Evolutionary conservation across 2,113 vertebrate genomes (phyloP).

Genomic region (Lophius piscatorius): DNA sequence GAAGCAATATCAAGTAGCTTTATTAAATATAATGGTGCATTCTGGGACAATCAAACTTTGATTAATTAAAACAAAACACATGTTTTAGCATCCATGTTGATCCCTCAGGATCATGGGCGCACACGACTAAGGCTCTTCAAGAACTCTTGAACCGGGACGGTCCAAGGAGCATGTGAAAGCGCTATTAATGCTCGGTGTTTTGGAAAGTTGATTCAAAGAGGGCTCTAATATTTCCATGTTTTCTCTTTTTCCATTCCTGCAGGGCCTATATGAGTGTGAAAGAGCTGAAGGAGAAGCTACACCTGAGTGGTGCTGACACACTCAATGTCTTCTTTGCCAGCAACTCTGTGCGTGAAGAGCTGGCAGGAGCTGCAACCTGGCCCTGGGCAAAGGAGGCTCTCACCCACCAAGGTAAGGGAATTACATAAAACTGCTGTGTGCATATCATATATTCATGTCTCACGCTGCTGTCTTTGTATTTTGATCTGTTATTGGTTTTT

Average conservation of each 20-base stretch:
- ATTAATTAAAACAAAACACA: no score
- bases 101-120: no score
- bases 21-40: no score
- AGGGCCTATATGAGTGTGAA: conserved; percentile 97
- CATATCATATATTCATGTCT: background rate
- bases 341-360: conserved; percentile 89
- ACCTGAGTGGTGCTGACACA: conserved; percentile 87
- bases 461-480: background rate
- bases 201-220: background rate
- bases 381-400: conserved; percentile 97
- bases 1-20: no score
- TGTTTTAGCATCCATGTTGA: no score
- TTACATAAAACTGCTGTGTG: background rate
- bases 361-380: conserved; percentile 96
- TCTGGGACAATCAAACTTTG: no score
- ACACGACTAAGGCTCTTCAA: no score
- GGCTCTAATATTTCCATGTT: background rate
- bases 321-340: conserved; percentile 96
- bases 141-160: no score
- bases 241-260: conserved; percentile 29
- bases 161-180: no score
- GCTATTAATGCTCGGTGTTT: no score
- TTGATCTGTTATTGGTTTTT: background rate
- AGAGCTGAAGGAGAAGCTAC: conserved; percentile 91
- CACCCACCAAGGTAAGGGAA: conserved; percentile 78